These are phyloP conservation scores for Candoia aspera DNA, from an alignment of 2,113 vertebrate genomes.

Conservation along the genomic window DNA sequence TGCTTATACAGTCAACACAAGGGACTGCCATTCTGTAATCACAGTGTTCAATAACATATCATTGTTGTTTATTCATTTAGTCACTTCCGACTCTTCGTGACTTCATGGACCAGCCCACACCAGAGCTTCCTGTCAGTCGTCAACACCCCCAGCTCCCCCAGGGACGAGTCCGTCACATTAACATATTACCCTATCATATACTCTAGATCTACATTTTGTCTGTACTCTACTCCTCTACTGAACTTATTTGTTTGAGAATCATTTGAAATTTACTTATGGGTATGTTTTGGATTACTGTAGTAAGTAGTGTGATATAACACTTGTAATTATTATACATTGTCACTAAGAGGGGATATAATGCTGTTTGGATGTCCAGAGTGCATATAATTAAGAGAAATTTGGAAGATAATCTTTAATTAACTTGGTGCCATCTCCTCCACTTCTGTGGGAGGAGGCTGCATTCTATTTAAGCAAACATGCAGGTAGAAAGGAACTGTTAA, in stretches of 20 bases:
- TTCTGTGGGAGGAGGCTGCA: background rate
- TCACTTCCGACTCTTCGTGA: too few species aligned
- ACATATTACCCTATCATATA: background rate
- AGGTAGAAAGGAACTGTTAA: background rate
- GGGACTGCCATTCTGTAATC: background rate
- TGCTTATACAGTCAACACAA: background rate
- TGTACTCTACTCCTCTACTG: background rate
- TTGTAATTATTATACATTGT: slow-evolving; percentile 5
- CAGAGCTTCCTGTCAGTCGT: too few species aligned
- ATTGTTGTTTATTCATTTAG: too few species aligned
- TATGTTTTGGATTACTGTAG: background rate
- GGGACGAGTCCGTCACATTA: too few species aligned
- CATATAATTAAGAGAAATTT: background rate
- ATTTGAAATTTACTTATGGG: background rate
- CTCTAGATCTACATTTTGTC: background rate
- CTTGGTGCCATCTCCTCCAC: background rate
- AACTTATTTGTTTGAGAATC: background rate
- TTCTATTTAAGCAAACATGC: background rate
- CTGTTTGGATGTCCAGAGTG: background rate
- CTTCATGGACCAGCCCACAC: too few species aligned
- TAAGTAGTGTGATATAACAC: background rate
- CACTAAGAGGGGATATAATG: slow-evolving; percentile 1
- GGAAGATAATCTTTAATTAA: background rate
- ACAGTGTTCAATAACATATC: background rate
- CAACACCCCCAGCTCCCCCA: too few species aligned